Evolutionary conservation across 2,113 vertebrate species (phyloP), one percentile per base, ranked within the genome.

Genomic region (Neotragus pygmaeus): DNA sequence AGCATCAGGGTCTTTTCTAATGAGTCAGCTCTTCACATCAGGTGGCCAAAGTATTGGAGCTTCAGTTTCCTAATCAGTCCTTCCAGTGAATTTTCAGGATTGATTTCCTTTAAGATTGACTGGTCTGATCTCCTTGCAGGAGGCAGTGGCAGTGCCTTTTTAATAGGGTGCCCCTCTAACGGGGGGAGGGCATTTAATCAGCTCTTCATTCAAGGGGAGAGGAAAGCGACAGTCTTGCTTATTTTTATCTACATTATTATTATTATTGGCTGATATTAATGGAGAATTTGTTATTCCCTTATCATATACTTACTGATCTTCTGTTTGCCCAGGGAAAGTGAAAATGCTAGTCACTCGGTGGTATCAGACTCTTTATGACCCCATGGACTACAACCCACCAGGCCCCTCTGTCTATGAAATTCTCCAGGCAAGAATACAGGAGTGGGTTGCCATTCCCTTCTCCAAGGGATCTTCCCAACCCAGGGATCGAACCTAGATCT

Each of bases 301-400:
- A 53, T 70, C 83, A 53, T 30, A 28, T 57, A n/a, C 39, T 36
- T 55, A 13, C 2, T 23, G 27, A 57, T 88, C 36, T 30, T 14
- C 33, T 55, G 12, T 58, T 43, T 64, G 15, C 62, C 7, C 15
- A 17, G 30, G 62, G 15, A 64, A 33, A 64, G 62, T 33, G 7
- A 33, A 64, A 64, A 64, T 2, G 1, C 33, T 64, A 64, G 30
- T 17, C 3, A 2, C 62, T 64, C 0, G 0, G 60, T 64, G 15
- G 6, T 64, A 7, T 17, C 15, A 0, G 30, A 64, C 30, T 64
- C 62, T 64, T 64, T 64, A 64, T 0, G 0, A 64, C 15, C 15
- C 30, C 30, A 33, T 64, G 30, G 62, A 33, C 62, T 64, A 33
- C 17, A 64, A 33, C 3, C 3, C 7, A 64, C 62, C 30, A 64